Percentiles rank a stretch among this genome's conserved stretches.
phyloP scores from a whole-genome alignment of 2,113 vertebrate genomes.

The Garra rufa region DNA sequence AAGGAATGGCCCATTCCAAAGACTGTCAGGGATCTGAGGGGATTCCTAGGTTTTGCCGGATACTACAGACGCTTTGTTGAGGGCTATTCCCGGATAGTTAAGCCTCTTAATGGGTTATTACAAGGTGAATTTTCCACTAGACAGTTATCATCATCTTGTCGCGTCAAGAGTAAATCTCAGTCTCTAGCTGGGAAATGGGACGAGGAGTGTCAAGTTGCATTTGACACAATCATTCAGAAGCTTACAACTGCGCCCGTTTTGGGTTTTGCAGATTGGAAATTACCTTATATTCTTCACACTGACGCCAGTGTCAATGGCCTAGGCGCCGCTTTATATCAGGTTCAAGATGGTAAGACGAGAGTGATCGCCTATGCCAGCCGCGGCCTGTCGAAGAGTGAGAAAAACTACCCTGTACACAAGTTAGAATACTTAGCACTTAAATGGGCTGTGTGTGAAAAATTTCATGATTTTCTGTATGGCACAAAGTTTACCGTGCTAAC shows the following conservation, averaged over 20 bases:
- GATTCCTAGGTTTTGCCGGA: too few relatives aligned
- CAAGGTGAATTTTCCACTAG: conserved; percentile 51
- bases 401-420: conserved; percentile 52
- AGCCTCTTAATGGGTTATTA: not conserved
- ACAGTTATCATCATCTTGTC: not conserved
- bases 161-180: not conserved
- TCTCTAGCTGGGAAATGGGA: conserved; percentile 14
- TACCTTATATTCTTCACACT: conserved; percentile 38
- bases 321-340: too few relatives aligned
- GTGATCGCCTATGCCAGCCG: too few relatives aligned
- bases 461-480: conserved; percentile 55
- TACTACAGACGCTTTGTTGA: too few relatives aligned
- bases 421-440: conserved; percentile 51
- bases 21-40: too few relatives aligned
- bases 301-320: conserved; percentile 46
- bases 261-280: conserved; percentile 40
- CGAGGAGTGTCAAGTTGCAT: conserved; percentile 19
- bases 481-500: too few relatives aligned
- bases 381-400: too few relatives aligned
- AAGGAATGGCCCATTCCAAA: too few relatives aligned
- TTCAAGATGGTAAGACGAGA: too few relatives aligned
- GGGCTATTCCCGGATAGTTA: too few relatives aligned
- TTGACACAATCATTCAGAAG: conserved; percentile 40
- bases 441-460: conserved; percentile 55
- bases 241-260: conserved; percentile 41